Evolutionary conservation across 2,113 vertebrate species (phyloP).

Genomic region (Antechinus flavipes): DNA sequence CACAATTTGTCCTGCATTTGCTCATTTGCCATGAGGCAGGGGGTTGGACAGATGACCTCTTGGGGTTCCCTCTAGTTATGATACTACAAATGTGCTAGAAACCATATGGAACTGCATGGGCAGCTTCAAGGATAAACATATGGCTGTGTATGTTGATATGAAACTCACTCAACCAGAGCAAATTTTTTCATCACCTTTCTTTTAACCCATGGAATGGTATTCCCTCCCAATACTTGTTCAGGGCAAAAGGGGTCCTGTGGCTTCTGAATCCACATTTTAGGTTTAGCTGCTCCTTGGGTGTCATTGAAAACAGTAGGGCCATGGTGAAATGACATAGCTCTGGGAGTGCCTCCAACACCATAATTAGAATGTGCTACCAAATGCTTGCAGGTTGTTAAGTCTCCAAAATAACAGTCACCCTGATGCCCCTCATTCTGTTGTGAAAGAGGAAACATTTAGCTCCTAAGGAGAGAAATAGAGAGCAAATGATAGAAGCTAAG

Average conservation of each 20-base stretch:
- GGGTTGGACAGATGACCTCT: neutral
- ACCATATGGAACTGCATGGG: neutral
- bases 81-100: neutral
- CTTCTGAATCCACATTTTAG: conserved; percentile 13
- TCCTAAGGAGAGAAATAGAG: conserved; percentile 64
- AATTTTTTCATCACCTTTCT: conserved; percentile 19
- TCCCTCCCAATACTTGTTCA: neutral
- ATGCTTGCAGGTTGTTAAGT: conserved; percentile 66
- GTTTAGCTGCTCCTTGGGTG: conserved; percentile 54
- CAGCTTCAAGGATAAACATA: neutral
- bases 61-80: neutral
- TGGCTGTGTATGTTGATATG: neutral
- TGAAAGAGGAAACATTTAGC: conserved; percentile 72
- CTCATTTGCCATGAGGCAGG: neutral
- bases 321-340: conserved; percentile 51
- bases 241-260: neutral
- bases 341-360: conserved; percentile 55
- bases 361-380: conserved; percentile 56
- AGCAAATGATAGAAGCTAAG: conserved; percentile 34
- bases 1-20: neutral
- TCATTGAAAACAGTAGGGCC: conserved; percentile 49
- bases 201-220: neutral
- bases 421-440: conserved; percentile 81
- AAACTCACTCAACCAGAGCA: neutral
- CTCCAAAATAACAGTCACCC: conserved; percentile 64